Base-by-base conservation (phyloP, 2,888 invertebrate species). In the Disparrhopalites patrizii region DNA sequence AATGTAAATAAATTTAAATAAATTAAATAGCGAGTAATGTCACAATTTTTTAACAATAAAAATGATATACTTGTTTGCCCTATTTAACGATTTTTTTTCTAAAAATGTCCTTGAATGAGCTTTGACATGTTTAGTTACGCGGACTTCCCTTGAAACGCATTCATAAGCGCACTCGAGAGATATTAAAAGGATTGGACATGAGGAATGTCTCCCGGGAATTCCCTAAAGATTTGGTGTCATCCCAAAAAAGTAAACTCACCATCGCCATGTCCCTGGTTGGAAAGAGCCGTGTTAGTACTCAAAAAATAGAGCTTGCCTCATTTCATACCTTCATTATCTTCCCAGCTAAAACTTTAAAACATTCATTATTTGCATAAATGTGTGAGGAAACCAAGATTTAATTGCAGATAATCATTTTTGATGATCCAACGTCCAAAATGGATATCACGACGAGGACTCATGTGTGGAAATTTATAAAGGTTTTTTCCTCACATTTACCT, bases 231-330 rank as follows among this genome's bases (percentile, higher is more conserved):
- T 23, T 62, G 2, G 62, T 62, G 1, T 7, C 15, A 3, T 36
- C 40, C 38, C 62, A 62, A 38, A 62, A 54, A n/a, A 20, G 62
- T 18, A 62, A 62, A 38, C 51, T 62, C 3, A 33, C 38, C 23
- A 51, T 62, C n/a, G 62, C 62, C 3, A 36, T 62, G 38, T 1
- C 54, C 3, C 40, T 62, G 3, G 38, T 62, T 38, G 54, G 51
- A 27, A 62, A 62, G 28, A 54, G 40, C 28, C 33, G 33, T 10
- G 54, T 54, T 23, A 13, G 20, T 31, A 4, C 4, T 55, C 8
- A n/a, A n/a, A n/a, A n/a, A n/a, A n/a, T n/a, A n/a, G n/a, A 47
- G n/a, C n/a, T n/a, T n/a, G n/a, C n/a, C n/a, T n/a, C n/a, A n/a
- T n/a, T n/a, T n/a, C n/a, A n/a, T n/a, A n/a, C n/a, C n/a, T n/a